Evolutionary conservation across 2,113 vertebrate species (phyloP), one percentile per base, ranked within the genome.

Genomic region (Pteruthius melanotis): DNA sequence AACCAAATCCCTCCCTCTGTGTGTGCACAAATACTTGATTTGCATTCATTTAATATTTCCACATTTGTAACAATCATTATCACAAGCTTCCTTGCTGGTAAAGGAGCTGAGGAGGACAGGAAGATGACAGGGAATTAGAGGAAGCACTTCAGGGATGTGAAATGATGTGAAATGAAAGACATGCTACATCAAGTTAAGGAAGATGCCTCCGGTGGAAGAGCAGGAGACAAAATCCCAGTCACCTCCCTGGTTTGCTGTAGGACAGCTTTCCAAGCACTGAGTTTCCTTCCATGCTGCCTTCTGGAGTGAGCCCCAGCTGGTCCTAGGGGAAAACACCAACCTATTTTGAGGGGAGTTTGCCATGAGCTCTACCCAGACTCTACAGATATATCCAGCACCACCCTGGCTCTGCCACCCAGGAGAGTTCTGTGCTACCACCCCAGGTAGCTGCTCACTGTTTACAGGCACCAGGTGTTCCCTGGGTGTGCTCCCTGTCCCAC

Each of bases 21-120:
- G 15, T 44, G 10, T 52, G 68, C n/a, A 60, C 63, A 88, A 89
- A 68, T 49, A 49, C 71, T 52, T 88, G 53, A 89, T 87, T 92
- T 90, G 49, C 40, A 72, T 83, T 72, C 13, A 68, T 83, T 76
- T 93, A 63, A 11, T 83, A 90, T 82, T 85, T 93, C 83, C 50
- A 52, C 72, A 61, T 68, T 71, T 91, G 78, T 74, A 63, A 91
- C 91, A 87, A 68, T 37, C 45, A 39, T 79, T 37, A 56, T 40
- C 54, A 28, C 37, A 60, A 49, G 26, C 20, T 68, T 79, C 49
- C 70, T 64, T 60, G 40, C n/a, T 82, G 53, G 31, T 35, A 23
- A 64, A 71, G 53, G 65, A 94, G 7, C 45, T 77, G 50, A 45
- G 45, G 40, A 81, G 72, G 87, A 49, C 50, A 65, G 63, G 57